Conservation (phyloP, 2,113 vertebrate genomes). For the Oncorhynchus nerka region DNA sequence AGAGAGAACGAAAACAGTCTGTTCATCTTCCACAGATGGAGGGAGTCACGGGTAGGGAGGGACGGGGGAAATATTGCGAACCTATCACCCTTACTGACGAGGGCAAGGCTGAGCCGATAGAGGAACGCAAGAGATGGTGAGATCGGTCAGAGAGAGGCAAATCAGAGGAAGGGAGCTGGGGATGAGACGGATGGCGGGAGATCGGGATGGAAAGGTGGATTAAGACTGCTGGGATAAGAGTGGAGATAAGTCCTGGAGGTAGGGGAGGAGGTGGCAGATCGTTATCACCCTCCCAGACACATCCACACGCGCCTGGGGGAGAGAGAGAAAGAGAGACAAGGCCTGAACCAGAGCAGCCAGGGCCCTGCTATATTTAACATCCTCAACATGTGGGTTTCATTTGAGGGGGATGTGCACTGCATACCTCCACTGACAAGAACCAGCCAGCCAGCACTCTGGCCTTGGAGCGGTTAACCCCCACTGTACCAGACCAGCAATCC, state of each 20-base stretch:
- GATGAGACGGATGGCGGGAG: background rate
- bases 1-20: background rate
- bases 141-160: background rate
- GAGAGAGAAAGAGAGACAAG: slow-evolving; percentile 19
- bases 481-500: background rate
- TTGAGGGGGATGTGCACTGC: slow-evolving; percentile 53
- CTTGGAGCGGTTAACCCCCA: slow-evolving; percentile 30
- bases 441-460: slow-evolving; percentile 22
- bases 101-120: too few relatives aligned
- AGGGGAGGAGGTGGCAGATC: background rate
- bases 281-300: slow-evolving; percentile 39
- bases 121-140: background rate
- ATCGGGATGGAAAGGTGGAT: background rate
- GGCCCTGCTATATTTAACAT: slow-evolving; percentile 72
- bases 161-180: background rate
- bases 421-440: slow-evolving; percentile 55
- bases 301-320: slow-evolving; percentile 37
- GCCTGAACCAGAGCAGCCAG: slow-evolving; percentile 42
- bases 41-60: background rate
- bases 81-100: too few relatives aligned
- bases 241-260: background rate
- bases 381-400: slow-evolving; percentile 70
- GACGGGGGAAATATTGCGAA: too few relatives aligned
- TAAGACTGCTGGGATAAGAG: too few relatives aligned
- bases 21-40: background rate